Base-by-base conservation (phyloP, 2,888 invertebrate genomes). In the Calameuta idolon region DNA sequence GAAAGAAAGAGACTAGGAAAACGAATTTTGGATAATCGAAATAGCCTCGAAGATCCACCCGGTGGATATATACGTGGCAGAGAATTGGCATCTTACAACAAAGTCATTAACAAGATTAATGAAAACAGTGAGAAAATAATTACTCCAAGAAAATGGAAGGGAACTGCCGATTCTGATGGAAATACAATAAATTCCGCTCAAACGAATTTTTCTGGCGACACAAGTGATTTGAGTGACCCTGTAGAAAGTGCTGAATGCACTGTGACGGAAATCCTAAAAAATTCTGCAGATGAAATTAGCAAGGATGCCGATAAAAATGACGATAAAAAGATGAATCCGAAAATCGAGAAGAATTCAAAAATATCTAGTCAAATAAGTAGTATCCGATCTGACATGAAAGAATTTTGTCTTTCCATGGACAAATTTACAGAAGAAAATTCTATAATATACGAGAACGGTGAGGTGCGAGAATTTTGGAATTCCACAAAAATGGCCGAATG, bases 351-450 rank as follows among this genome's bases (percentile, higher is more conserved):
- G 23, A 9, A 11, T 30, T 71, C 34, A 4, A 71, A 34, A 1
- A 74, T 87, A 12, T 79, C 78, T 30, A 76, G 73, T 31, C 83
- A 84, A 75, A 69, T 87, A 74, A 84, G 76, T 75, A 84, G 85
- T 40, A 87, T 88, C 37, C 86, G 87, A 12, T 81, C 82, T 31
- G 86, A 84, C 9, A 88, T 89, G 86, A 83, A 82, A 68, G 81
- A 81, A 1, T 88, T 87, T 76, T 85, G 85, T 76, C 73, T 74
- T 0, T 81, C 76, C 31, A 84, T 89, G 79, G 82, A 81, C 30
- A 84, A 83, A 79, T 89, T 89, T 74, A 80, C 84, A 12, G 80
- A 79, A 31, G 83, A 87, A 15, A 87, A 86, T 75, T 84, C 79
- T 3, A 85, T 88, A n/a, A 75, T 84, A 4, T 84, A 84, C 71